Conservation (phyloP, 1,140 invertebrate genomes). For the Cotesia typhae region DNA sequence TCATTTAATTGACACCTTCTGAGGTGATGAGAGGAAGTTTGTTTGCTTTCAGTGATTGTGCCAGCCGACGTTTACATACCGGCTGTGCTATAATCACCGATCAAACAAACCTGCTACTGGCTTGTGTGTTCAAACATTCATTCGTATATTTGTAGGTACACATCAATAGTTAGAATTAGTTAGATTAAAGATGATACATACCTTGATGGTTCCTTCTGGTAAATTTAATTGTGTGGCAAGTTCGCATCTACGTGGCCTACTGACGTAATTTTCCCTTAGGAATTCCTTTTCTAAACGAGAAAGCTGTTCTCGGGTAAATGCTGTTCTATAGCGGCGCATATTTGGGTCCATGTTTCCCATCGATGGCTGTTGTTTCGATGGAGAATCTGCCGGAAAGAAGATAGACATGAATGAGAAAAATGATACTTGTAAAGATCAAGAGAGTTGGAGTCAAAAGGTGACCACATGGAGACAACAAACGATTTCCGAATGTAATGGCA, state of each 20-base stretch:
- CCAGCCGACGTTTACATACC: constrained; percentile 9
- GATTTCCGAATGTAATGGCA: background rate
- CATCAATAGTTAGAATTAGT: constrained; percentile 7
- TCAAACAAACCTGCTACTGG: constrained; percentile 49
- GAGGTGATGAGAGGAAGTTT: background rate
- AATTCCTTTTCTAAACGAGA: constrained; percentile 96
- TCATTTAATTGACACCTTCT: constrained; percentile 29
- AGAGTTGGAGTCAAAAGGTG: background rate
- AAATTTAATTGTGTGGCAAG: constrained; percentile 92
- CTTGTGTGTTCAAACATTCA: constrained; percentile 22
- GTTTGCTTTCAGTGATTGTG: constrained; percentile 46
- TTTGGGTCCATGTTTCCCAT: constrained; percentile 69
- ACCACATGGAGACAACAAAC: too few species aligned
- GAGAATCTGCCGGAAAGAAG: constrained; percentile 15
- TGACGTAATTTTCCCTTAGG: constrained; percentile 97
- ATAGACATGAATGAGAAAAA: constrained; percentile 26
- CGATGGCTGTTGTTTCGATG: constrained; percentile 43
- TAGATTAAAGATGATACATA: constrained; percentile 58
- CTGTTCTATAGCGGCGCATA: constrained; percentile 93
- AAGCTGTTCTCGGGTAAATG: constrained; percentile 96
- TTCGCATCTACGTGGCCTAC: constrained; percentile 91
- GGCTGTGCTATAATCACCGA: constrained; percentile 51
- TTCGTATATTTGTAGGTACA: background rate
- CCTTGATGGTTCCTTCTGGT: constrained; percentile 98
- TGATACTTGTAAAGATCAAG: constrained; percentile 7